Conservation (phyloP, 2,888 invertebrate genomes). For the Lacanobia oleracea region DNA sequence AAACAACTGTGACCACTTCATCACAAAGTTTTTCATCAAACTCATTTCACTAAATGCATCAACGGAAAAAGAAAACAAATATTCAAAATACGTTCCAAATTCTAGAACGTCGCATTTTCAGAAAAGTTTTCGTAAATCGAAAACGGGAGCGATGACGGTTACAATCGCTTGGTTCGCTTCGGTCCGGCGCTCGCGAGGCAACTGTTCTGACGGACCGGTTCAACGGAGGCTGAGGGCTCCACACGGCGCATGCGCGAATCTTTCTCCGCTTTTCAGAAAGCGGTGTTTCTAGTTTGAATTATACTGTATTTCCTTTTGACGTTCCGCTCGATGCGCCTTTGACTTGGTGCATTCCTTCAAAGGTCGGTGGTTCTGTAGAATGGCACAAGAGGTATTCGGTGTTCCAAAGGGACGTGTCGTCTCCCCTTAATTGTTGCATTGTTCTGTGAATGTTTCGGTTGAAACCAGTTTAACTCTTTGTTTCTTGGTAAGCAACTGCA, state of each 20-base stretch:
- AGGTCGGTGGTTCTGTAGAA: constrained; percentile 43
- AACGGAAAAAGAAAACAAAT: constrained; percentile 14
- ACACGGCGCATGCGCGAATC: constrained; percentile 76
- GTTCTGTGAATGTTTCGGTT: constrained; percentile 11
- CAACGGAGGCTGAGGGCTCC: constrained; percentile 67
- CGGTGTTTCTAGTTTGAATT: constrained; percentile 72
- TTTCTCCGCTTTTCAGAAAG: constrained; percentile 56
- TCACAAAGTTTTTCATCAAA: constrained; percentile 77
- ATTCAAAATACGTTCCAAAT: constrained; percentile 65
- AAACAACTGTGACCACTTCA: constrained; percentile 80
- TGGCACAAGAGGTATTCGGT: constrained; percentile 51
- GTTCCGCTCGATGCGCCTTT: constrained; percentile 71
- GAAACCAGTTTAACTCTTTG: background rate
- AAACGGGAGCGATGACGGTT: constrained; percentile 57
- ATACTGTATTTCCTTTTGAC: constrained; percentile 75
- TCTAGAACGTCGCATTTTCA: constrained; percentile 60
- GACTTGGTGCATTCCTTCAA: constrained; percentile 72
- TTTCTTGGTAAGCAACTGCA: background rate
- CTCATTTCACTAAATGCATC: constrained; percentile 65
- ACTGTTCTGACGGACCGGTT: constrained; percentile 68
- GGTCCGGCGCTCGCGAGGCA: constrained; percentile 64
- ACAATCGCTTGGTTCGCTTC: constrained; percentile 56
- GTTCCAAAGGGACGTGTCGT: constrained; percentile 17
- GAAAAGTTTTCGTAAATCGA: constrained; percentile 70
- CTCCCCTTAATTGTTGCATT: constrained; percentile 19